phyloP scores from a whole-genome alignment of 2,113 vertebrate species.

The Brienomyrus longianalis region DNA sequence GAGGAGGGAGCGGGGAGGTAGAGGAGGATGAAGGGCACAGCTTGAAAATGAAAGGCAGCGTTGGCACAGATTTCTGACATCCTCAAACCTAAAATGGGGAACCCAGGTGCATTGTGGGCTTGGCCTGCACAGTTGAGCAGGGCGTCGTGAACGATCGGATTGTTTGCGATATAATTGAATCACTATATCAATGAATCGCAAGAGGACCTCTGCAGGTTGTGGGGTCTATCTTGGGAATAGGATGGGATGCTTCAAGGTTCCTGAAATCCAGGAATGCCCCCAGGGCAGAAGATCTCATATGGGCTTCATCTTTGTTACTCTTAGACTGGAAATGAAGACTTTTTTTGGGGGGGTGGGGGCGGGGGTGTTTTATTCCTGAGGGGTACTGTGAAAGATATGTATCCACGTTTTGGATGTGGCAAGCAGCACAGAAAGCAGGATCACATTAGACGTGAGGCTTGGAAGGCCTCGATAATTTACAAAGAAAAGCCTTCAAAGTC shows the following conservation, averaged over 20 bases:
- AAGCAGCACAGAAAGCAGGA: background rate
- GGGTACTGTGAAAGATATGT: background rate
- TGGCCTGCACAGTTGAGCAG: background rate
- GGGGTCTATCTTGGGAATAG: background rate
- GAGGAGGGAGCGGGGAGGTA: constrained; percentile 16
- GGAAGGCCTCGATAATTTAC: background rate
- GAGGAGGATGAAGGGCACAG: constrained; percentile 48
- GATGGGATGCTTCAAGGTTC: background rate
- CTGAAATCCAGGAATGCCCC: background rate
- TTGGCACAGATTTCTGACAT: background rate
- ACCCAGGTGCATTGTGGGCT: background rate
- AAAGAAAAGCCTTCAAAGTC: background rate
- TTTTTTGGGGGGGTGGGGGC: background rate
- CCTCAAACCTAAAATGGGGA: background rate
- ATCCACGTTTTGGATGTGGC: background rate
- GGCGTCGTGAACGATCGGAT: background rate
- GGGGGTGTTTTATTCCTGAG: background rate
- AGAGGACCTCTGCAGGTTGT: background rate
- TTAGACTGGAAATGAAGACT: background rate
- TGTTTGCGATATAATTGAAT: background rate
- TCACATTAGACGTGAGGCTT: background rate
- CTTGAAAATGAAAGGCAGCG: background rate
- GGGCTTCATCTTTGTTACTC: background rate
- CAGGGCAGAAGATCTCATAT: background rate
- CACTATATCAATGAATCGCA: background rate